These are phyloP conservation scores for Zosterops japonicus DNA, from an alignment of 2,113 vertebrate species.

Conservation along the genomic window DNA sequence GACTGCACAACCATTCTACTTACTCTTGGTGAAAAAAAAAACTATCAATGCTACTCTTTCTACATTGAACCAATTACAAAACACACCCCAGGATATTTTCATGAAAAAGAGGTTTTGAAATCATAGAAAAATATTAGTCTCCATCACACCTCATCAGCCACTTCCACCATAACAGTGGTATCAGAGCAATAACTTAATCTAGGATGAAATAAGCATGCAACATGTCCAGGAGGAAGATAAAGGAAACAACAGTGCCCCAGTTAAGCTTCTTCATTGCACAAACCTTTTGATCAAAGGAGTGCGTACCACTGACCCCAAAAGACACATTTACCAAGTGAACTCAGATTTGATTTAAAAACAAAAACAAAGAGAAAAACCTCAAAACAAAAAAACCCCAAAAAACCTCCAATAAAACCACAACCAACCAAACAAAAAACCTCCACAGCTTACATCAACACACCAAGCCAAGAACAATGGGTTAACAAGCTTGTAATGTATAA, in stretches of 20 bases:
- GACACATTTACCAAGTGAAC: neutral
- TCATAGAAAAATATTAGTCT: neutral
- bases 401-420: neutral
- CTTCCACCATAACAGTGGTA: neutral
- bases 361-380: neutral
- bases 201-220: neutral
- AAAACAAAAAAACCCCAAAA: neutral
- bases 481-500: neutral
- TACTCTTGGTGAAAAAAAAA: neutral
- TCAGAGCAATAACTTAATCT: neutral
- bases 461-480: neutral
- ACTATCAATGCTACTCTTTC: neutral
- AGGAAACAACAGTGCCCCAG: neutral
- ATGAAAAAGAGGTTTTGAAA: neutral
- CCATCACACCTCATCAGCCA: neutral
- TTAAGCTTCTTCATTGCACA: neutral
- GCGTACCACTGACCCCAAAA: neutral
- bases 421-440: neutral
- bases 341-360: neutral
- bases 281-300: neutral
- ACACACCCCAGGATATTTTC: neutral
- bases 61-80: neutral
- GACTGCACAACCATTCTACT: conserved; percentile 9
- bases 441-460: neutral
- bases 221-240: neutral